Conservation (phyloP, 2,888 invertebrate species). For the Apeira syringaria region DNA sequence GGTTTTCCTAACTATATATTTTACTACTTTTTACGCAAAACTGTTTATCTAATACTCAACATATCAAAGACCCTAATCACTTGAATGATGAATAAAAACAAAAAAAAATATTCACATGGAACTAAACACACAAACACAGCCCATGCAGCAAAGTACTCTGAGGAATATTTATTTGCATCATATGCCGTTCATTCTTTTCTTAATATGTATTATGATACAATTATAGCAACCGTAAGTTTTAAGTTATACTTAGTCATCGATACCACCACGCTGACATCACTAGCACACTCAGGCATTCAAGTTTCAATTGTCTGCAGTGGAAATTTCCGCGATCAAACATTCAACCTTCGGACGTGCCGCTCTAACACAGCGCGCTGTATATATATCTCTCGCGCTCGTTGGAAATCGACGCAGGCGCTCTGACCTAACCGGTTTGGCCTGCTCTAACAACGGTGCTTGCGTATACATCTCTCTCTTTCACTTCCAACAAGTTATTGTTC, state of each 20-base stretch:
- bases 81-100: too few species aligned
- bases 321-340: constrained; percentile 81
- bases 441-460: constrained; percentile 46
- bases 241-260: constrained; percentile 30
- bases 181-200: too few species aligned
- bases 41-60: too few species aligned
- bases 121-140: too few species aligned
- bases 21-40: too few species aligned
- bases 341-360: constrained; percentile 66
- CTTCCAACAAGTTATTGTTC: constrained; percentile 66
- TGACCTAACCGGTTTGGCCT: constrained; percentile 67
- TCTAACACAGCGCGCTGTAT: constrained; percentile 46
- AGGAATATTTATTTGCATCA: too few species aligned
- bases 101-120: too few species aligned
- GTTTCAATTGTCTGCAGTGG: constrained; percentile 82
- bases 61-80: too few species aligned
- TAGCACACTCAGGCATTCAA: constrained; percentile 64
- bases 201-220: too few species aligned
- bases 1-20: too few species aligned
- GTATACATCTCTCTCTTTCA: constrained; percentile 64
- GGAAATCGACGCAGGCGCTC: constrained; percentile 75
- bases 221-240: too few species aligned
- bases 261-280: constrained; percentile 39
- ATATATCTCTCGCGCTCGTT: constrained; percentile 58
- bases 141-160: too few species aligned